Percentiles rank a stretch among this genome's conserved stretches.
These are phyloP conservation scores for Drosophila barbarae DNA, from an alignment of 2,888 invertebrate species.

Conservation along the genomic window DNA sequence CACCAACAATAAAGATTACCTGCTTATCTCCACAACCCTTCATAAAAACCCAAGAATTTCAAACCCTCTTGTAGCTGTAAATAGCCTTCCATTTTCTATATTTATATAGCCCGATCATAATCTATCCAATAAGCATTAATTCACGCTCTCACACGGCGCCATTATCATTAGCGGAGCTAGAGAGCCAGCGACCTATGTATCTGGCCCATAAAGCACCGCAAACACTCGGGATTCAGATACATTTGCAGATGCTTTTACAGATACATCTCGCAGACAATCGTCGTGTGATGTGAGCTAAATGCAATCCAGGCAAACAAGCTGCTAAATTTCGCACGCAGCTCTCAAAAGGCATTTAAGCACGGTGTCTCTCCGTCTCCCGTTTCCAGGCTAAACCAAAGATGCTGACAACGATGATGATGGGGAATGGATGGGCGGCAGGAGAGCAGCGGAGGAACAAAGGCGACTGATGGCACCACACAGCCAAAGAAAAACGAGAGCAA, in stretches of 20 bases:
- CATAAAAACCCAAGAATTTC: neutral
- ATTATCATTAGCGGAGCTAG: slow-evolving; percentile 48
- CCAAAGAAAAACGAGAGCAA: slow-evolving; percentile 30
- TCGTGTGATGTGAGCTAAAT: slow-evolving; percentile 36
- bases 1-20: neutral
- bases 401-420: slow-evolving; percentile 40
- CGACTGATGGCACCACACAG: slow-evolving; percentile 31
- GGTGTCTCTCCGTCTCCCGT: slow-evolving; percentile 6
- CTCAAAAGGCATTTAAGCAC: slow-evolving; percentile 60
- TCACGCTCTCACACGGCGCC: slow-evolving; percentile 29
- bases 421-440: slow-evolving; percentile 27
- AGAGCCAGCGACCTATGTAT: slow-evolving; percentile 21
- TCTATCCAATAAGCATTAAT: slow-evolving; percentile 38
- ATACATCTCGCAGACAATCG: slow-evolving; percentile 28
- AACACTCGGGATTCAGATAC: slow-evolving; percentile 15
- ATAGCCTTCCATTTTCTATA: slow-evolving; percentile 5
- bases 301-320: slow-evolving; percentile 59
- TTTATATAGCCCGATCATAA: slow-evolving; percentile 22
- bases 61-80: neutral
- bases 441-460: slow-evolving; percentile 22
- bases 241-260: slow-evolving; percentile 16
- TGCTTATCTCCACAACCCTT: slow-evolving; percentile 3
- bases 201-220: slow-evolving; percentile 34
- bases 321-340: slow-evolving; percentile 73
- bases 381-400: slow-evolving; percentile 25